Evolutionary conservation across 2,113 vertebrate genomes (phyloP).

Genomic region (Miniopterus natalensis): DNA sequence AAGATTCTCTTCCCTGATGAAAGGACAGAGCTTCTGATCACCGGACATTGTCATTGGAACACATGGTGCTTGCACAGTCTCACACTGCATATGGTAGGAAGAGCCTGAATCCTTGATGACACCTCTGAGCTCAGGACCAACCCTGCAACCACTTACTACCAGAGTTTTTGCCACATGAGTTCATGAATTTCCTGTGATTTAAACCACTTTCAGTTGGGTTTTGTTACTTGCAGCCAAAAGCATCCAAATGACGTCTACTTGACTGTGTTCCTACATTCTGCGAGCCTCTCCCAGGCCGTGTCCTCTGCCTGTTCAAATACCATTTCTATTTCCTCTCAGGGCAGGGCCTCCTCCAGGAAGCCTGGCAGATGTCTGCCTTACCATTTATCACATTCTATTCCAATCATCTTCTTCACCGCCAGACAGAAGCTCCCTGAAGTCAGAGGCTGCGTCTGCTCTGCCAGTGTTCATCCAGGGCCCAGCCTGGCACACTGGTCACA

Average conservation of each 20-base stretch:
- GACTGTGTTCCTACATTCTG: neutral
- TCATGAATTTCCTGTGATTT: neutral
- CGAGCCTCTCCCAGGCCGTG: neutral
- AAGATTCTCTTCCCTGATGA: neutral
- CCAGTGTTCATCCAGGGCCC: neutral
- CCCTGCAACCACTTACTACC: neutral
- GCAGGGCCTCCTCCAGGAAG: neutral
- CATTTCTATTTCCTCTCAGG: neutral
- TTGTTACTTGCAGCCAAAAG: neutral
- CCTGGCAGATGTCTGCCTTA: neutral
- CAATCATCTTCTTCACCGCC: neutral
- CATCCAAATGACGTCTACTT: neutral
- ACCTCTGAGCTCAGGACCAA: neutral
- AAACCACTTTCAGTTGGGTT: neutral
- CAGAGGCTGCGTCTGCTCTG: neutral
- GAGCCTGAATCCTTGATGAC: too few relatives aligned
- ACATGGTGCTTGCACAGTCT: neutral
- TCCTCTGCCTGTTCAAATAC: neutral
- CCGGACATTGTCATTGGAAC: rapidly evolving
- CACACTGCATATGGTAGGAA: neutral
- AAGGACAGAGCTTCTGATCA: neutral
- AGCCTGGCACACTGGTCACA: rapidly evolving
- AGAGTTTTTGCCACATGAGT: neutral
- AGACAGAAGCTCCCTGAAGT: neutral
- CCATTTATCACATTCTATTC: neutral